Conservation (phyloP, 2,797 vertebrate species). For the Myiotriccus ornatus region DNA sequence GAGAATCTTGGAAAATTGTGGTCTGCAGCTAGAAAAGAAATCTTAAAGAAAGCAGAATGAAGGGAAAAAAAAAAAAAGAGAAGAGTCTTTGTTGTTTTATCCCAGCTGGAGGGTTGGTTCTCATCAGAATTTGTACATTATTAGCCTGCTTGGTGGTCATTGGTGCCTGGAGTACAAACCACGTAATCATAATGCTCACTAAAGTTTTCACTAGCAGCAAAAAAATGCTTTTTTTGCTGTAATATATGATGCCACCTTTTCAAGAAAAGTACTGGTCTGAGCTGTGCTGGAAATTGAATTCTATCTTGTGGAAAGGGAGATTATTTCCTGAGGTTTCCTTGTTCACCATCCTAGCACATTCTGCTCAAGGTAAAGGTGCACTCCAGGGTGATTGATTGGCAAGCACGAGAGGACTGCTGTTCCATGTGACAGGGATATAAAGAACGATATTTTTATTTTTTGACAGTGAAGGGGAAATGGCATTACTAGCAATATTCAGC, state of each 20-base stretch:
- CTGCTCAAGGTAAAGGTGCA: conserved; percentile 57
- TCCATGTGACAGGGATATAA: conserved; percentile 51
- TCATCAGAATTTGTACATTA: background rate
- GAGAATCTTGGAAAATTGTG: background rate
- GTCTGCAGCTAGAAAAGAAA: background rate
- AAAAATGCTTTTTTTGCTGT: conserved; percentile 18
- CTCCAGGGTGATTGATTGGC: conserved; percentile 48
- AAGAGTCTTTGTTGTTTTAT: background rate
- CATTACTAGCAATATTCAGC: conserved; percentile 46
- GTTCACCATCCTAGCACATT: conserved; percentile 2
- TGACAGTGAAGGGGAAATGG: conserved; percentile 58
- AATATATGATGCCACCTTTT: conserved; percentile 43
- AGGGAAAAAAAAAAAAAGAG: background rate
- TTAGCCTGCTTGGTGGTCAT: background rate
- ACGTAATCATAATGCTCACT: conserved; percentile 51
- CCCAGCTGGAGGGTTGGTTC: conserved; percentile 19
- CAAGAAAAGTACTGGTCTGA: conserved; percentile 39
- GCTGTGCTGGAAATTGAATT: conserved; percentile 57
- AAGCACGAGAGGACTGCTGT: background rate
- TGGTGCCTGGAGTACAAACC: conserved; percentile 48
- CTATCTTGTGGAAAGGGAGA: conserved; percentile 52
- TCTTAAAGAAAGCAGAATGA: background rate
- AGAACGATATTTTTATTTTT: conserved; percentile 57
- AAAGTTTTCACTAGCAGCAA: conserved; percentile 43
- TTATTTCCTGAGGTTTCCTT: conserved; percentile 59